Conservation (phyloP, 2,113 vertebrate species). For the Rhinopomastus cyanomelas region DNA sequence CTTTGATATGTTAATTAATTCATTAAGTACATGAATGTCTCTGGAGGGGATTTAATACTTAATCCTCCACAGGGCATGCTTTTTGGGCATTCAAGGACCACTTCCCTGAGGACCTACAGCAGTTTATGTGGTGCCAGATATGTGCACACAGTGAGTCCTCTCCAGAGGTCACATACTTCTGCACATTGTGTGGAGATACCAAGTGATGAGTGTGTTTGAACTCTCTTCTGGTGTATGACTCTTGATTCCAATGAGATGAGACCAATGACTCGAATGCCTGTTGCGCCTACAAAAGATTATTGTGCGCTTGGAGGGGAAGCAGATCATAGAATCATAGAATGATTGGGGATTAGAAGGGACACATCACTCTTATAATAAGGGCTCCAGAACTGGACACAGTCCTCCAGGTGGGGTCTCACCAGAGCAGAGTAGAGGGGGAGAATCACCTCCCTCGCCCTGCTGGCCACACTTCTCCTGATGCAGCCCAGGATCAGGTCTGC, state of each 20-base stretch:
- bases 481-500: no score
- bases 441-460: no score
- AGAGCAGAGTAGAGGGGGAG: no score
- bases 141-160: fast-evolving
- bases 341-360: no score
- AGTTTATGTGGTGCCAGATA: fast-evolving
- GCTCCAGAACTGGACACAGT: no score
- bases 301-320: fast-evolving
- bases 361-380: no score
- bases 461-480: no score
- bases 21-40: no score
- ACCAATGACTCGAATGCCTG: background rate
- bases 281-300: fast-evolving
- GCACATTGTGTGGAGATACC: fast-evolving
- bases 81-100: fast-evolving
- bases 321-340: no score
- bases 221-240: fast-evolving
- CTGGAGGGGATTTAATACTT: background rate
- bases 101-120: background rate
- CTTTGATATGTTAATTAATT: background rate
- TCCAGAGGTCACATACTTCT: fast-evolving
- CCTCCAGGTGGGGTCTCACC: no score
- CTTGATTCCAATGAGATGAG: fast-evolving
- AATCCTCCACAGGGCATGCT: background rate
- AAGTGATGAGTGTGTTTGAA: fast-evolving